Evolutionary conservation across 2,888 invertebrate species (phyloP).

Genomic region (Plagiodera versicolora): DNA sequence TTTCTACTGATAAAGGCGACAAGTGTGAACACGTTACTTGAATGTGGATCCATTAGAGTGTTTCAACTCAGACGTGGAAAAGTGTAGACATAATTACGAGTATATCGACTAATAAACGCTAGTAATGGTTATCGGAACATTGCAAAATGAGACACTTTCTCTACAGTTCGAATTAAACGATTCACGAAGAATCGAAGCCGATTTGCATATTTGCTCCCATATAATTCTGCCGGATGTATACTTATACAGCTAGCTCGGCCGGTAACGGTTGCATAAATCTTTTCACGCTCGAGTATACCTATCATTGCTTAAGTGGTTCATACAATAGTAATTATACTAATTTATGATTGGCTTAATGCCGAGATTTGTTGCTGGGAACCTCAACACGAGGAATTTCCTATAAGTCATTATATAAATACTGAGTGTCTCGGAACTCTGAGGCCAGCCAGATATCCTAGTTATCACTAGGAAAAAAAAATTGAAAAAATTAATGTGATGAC

Average conservation of each 20-base stretch:
- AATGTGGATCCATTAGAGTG: background rate
- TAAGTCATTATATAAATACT: conserved; percentile 17
- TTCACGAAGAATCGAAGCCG: conserved; percentile 29
- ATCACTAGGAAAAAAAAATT: no score
- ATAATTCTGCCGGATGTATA: conserved; percentile 28
- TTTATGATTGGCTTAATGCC: conserved; percentile 42
- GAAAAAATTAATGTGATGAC: no score
- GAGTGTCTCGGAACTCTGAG: background rate
- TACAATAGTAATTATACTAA: conserved; percentile 40
- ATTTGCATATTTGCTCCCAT: conserved; percentile 29
- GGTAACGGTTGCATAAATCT: conserved; percentile 36
- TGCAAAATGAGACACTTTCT: conserved; percentile 14
- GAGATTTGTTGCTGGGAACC: conserved; percentile 34
- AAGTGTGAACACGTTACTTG: background rate
- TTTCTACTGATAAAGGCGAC: background rate
- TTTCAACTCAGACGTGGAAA: background rate
- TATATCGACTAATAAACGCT: no score
- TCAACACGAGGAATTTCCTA: conserved; percentile 24
- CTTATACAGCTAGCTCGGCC: conserved; percentile 23
- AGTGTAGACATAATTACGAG: background rate
- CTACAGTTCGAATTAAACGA: conserved; percentile 27
- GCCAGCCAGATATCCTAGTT: no score
- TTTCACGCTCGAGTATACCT: conserved; percentile 34
- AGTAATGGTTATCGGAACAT: background rate
- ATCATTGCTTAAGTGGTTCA: conserved; percentile 38